Conservation (phyloP, 2,113 vertebrate genomes). For the Phaetusa simplex region DNA sequence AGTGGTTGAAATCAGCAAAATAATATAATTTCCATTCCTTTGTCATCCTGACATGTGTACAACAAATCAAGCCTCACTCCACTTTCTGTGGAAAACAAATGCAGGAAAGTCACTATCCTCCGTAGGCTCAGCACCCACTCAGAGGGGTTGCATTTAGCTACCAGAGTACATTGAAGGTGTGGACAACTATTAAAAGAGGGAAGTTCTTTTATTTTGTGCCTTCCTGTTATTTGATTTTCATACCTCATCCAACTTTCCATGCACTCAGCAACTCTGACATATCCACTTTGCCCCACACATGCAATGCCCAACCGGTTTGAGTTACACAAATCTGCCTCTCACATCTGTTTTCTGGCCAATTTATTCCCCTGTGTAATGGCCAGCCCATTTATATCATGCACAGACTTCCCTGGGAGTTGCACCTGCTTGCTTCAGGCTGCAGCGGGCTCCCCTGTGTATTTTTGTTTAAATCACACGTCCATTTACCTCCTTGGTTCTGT, state of each 20-base stretch:
- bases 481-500: neutral
- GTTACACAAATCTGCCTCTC: neutral
- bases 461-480: neutral
- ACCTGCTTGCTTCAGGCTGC: neutral
- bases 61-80: neutral
- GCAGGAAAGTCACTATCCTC: neutral
- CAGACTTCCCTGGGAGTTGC: neutral
- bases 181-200: neutral
- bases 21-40: neutral
- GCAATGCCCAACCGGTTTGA: neutral
- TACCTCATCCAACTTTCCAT: neutral
- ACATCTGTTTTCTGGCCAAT: neutral
- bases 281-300: neutral
- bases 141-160: neutral
- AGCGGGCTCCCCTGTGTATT: neutral
- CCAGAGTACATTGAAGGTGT: neutral
- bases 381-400: neutral
- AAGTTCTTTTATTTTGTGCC: neutral
- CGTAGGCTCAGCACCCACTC: neutral
- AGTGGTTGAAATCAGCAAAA: neutral
- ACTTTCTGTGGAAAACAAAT: neutral
- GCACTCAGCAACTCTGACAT: neutral
- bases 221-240: neutral
- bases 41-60: neutral
- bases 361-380: neutral